A percentile compares a stretch with the other conserved stretches of the same genome.
Conservation (phyloP, 2,113 vertebrate genomes). For the Monarcha castaneiventris region DNA sequence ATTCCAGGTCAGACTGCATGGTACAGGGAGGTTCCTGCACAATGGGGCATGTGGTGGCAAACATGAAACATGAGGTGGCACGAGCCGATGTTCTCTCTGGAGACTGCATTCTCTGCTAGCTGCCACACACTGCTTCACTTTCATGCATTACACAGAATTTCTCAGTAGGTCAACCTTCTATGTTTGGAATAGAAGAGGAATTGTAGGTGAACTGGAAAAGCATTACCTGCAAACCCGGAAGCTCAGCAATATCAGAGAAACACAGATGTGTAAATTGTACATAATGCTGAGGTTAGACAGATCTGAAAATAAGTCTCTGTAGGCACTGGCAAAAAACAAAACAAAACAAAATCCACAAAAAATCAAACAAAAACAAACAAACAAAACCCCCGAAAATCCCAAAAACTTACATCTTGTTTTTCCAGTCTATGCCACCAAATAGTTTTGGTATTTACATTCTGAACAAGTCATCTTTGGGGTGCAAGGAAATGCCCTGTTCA, state of each 20-base stretch:
- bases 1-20: background rate
- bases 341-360: too few relatives aligned
- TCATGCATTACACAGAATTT: background rate
- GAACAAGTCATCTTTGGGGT: background rate
- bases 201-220: background rate
- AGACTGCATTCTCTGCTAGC: background rate
- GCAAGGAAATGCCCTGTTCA: background rate
- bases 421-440: background rate
- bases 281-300: background rate
- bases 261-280: background rate
- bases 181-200: background rate
- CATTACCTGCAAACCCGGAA: background rate
- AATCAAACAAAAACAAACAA: too few relatives aligned
- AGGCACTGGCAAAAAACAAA: background rate
- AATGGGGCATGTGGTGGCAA: background rate
- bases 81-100: background rate
- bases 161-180: background rate
- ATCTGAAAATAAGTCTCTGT: background rate
- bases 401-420: background rate
- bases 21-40: background rate
- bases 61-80: background rate
- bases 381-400: background rate
- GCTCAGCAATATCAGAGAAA: background rate
- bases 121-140: background rate
- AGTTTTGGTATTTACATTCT: background rate